Base-by-base conservation (phyloP, 1,140 invertebrate genomes). In the Theocolax elegans region DNA sequence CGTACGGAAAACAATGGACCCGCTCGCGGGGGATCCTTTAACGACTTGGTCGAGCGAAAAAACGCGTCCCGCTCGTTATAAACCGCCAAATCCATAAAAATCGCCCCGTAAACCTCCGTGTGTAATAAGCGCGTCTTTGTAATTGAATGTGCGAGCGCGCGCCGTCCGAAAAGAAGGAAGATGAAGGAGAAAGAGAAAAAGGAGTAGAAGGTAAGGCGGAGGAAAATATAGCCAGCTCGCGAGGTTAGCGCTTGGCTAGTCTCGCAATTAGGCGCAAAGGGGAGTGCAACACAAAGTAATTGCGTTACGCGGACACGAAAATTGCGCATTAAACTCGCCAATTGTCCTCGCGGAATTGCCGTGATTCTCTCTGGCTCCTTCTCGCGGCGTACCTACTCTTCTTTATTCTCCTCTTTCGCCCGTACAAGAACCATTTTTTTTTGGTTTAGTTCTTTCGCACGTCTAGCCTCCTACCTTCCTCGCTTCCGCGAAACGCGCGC, bases 311-410 rank as follows among this genome's bases (percentile, higher is more conserved):
- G 40, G 12, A 60, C 40, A 40, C n/a, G 58, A 46, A 46, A 46
- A 60, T 60, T 60, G 58, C 58, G 40, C 58, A 44, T 60, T 60
- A 60, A 44, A 60, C 54, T 21, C 35, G 51, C 13, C 51, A 54
- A 54, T 54, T 27, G 51, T 54, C 51, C 27, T 54, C 51, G 29
- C 49, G 27, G 7, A 44, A 44, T 44, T n/a, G 7, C n/a, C 17
- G 40, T n/a, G 13, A n/a, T 23, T 15, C 46, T 15, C 46, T 49
- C 6, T 15, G 6, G 19, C 46, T 4, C 46, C 46, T 49, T 15
- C 1, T 7, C 17, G 2, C 10, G 31, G 4, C 10, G 31, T 35
- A 10, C 25, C 48, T 23, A 8, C 46, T 51, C 12, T 23, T 25
- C 25, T 23, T 51, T 51, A 10, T 21, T 12, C 21, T 49, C 23